phyloP scores from a whole-genome alignment of 2,113 vertebrate species.

The Struthio camelus region DNA sequence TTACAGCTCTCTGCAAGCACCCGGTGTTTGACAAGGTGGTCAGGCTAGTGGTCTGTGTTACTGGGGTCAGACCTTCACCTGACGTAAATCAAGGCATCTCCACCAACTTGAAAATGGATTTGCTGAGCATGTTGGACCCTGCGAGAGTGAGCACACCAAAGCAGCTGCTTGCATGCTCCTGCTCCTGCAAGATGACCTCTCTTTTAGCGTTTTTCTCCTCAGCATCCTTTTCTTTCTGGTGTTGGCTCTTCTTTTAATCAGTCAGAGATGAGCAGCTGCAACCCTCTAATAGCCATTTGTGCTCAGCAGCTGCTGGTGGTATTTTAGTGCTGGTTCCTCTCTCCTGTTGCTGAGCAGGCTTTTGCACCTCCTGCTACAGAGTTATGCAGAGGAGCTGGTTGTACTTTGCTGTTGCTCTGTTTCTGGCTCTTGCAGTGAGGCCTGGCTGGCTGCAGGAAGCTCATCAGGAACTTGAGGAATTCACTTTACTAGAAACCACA shows the following conservation, averaged over 20 bases:
- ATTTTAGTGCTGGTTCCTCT: background rate
- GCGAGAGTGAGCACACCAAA: too few relatives aligned
- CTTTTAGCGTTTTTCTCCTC: background rate
- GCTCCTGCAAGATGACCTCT: background rate
- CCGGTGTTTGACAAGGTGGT: background rate
- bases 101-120: background rate
- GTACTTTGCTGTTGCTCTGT: background rate
- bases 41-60: background rate
- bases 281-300: background rate
- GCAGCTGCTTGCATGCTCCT: background rate
- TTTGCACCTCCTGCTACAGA: fast-evolving
- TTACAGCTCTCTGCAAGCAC: background rate
- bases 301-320: background rate
- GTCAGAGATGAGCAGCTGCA: conserved; percentile 23
- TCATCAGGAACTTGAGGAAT: background rate
- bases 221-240: background rate
- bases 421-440: background rate
- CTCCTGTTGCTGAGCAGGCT: background rate
- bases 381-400: background rate
- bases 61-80: too few relatives aligned
- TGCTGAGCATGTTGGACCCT: too few relatives aligned
- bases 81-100: background rate
- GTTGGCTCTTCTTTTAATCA: background rate
- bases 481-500: background rate
- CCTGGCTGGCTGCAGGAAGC: background rate